Base-by-base conservation (phyloP, 1,140 invertebrate genomes). In the Drosophila mayri region DNA sequence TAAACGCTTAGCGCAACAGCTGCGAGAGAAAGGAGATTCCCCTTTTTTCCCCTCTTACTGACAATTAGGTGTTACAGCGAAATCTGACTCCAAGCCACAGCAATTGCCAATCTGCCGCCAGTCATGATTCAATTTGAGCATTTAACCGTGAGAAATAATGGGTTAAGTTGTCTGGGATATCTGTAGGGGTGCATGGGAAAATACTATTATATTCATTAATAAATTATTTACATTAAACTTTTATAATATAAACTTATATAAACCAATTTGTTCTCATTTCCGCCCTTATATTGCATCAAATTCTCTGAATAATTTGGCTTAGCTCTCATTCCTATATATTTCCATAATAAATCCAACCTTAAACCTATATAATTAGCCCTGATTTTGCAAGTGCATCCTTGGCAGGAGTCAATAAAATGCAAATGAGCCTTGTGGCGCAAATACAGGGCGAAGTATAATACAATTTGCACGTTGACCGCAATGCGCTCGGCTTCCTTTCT, bases 391-490 rank as follows among this genome's bases (percentile, higher is more conserved):
- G 40, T 37, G 40, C 40, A 44, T 35, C 22, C 30, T 63, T 2
- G 59, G 16, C 60, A 37, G 59, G 40, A 47, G 70, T 64, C 37
- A 80, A 68, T 80, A 67, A 55, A 55, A 81, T 70, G 82, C 60
- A 76, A 80, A 84, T 84, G 61, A 71, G 64, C 49, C 40, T 18
- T 32, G 28, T 32, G 60, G 54, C 55, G 30, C 52, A 67, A 73
- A 76, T 68, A 64, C 64, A 80, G 67, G 64, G 14, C 76, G 79
- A 80, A 72, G 67, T 79, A 68, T 78, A 77, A 81, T 78, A 77
- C 71, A 88, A 87, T 87, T 88, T 88, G 84, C 84, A 88, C 84
- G 68, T 71, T 71, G 65, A 73, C 72, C 80, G 80, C 85, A 88
- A 57, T 75, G 72, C 67, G 68, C 75, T 76, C 63, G 62, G 28